phyloP scores from a whole-genome alignment of 1,140 invertebrate genomes.

The Cyphomyrmex costatus region DNA sequence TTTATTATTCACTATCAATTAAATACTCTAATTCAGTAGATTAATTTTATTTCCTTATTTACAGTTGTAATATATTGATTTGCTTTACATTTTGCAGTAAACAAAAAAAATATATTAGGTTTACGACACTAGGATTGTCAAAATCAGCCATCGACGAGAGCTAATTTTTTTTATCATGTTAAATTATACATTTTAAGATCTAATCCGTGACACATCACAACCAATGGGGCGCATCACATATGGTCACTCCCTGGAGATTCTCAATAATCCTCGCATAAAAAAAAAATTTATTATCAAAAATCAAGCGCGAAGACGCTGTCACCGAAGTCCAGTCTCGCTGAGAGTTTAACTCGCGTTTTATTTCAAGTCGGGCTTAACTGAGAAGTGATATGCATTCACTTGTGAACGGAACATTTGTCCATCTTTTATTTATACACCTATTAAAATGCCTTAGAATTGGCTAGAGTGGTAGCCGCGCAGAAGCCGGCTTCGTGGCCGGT shows the following conservation, averaged over 20 bases:
- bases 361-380: constrained; percentile 49
- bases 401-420: constrained; percentile 73
- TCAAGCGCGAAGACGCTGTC: neutral
- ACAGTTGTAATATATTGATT: neutral
- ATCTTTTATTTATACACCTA: constrained; percentile 74
- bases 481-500: constrained; percentile 65
- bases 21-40: neutral
- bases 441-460: constrained; percentile 66
- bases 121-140: neutral
- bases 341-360: constrained; percentile 69
- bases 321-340: neutral
- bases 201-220: constrained; percentile 7
- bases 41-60: neutral
- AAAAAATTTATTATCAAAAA: constrained; percentile 36
- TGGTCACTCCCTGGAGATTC: constrained; percentile 2
- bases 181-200: constrained; percentile 35
- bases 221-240: neutral
- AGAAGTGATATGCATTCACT: constrained; percentile 67
- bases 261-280: constrained; percentile 37
- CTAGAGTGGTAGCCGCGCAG: constrained; percentile 42
- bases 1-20: neutral
- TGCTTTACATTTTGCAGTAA: neutral
- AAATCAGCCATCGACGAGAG: neutral
- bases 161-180: constrained; percentile 32
- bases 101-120: neutral